Percentiles rank a stretch among this genome's conserved stretches.
Evolutionary conservation across 2,113 vertebrate species (phyloP).

Genomic region (Desmodus rotundus): DNA sequence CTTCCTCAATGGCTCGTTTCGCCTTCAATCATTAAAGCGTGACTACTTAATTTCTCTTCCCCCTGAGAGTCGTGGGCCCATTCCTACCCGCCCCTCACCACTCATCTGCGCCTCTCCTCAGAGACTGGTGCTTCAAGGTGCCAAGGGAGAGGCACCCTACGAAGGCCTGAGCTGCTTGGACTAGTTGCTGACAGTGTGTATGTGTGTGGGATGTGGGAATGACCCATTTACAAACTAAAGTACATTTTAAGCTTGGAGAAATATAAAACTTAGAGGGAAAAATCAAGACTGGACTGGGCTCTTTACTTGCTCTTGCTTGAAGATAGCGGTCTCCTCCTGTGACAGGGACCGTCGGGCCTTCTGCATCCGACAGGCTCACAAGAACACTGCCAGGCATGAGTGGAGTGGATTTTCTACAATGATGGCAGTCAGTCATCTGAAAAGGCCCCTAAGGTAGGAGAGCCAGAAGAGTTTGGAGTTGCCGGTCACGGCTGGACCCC

Average conservation of each 20-base stretch:
- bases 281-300: not conserved
- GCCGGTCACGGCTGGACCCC: not conserved
- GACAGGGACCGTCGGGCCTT: not conserved
- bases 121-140: not conserved
- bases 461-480: not conserved
- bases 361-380: not conserved
- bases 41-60: not conserved
- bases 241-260: not conserved
- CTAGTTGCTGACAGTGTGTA: not conserved
- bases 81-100: not conserved
- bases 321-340: not conserved
- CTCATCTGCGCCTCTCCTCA: not conserved
- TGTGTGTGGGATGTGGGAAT: not conserved
- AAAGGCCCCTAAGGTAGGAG: not conserved
- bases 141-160: not conserved
- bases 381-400: not conserved
- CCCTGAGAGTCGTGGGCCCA: not conserved
- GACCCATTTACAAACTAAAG: not conserved
- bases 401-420: not conserved
- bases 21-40: not conserved
- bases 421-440: not conserved
- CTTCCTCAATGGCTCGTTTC: not conserved
- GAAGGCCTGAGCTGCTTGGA: not conserved
- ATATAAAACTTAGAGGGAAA: not conserved
- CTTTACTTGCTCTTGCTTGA: not conserved